These are phyloP conservation scores for Drosophila saltans DNA, from an alignment of 1,140 invertebrate genomes.

Conservation along the genomic window DNA sequence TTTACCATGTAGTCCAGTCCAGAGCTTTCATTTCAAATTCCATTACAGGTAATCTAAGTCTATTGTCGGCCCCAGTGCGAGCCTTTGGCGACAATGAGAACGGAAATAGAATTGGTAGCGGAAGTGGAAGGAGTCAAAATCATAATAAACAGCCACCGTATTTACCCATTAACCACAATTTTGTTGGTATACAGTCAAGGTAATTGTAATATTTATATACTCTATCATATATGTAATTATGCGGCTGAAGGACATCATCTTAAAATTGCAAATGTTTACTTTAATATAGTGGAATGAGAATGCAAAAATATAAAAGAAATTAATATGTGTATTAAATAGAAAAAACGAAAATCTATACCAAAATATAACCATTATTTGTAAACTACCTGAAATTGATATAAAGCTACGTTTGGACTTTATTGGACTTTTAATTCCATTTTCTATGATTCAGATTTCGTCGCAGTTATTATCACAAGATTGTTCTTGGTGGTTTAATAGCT, in stretches of 20 bases:
- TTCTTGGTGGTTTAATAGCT: slow-evolving; percentile 79
- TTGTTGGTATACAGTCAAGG: slow-evolving; percentile 80
- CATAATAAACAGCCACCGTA: slow-evolving; percentile 54
- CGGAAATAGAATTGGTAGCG: slow-evolving; percentile 40
- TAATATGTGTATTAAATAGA: too few species aligned
- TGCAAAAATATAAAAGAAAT: too few species aligned
- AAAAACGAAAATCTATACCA: too few species aligned
- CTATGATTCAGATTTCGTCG: slow-evolving; percentile 83
- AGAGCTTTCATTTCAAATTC: slow-evolving; percentile 14
- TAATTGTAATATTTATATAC: slow-evolving; percentile 32
- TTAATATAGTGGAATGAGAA: too few species aligned
- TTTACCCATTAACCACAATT: slow-evolving; percentile 45
- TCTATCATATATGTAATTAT: too few species aligned
- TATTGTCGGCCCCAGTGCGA: slow-evolving; percentile 52
- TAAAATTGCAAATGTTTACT: too few species aligned
- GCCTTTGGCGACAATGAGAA: slow-evolving; percentile 44
- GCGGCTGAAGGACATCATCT: too few species aligned
- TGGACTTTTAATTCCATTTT: not conserved
- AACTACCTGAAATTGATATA: too few species aligned
- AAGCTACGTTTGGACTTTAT: too few species aligned
- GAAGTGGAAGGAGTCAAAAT: slow-evolving; percentile 30
- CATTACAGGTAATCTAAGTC: slow-evolving; percentile 61
- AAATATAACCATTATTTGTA: too few species aligned
- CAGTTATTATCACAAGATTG: slow-evolving; percentile 84
- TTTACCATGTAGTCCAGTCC: not conserved